Evolutionary conservation across 1,140 invertebrate genomes (phyloP), one percentile per base, ranked within the genome.

Genomic region (Listronotus oregonensis): DNA sequence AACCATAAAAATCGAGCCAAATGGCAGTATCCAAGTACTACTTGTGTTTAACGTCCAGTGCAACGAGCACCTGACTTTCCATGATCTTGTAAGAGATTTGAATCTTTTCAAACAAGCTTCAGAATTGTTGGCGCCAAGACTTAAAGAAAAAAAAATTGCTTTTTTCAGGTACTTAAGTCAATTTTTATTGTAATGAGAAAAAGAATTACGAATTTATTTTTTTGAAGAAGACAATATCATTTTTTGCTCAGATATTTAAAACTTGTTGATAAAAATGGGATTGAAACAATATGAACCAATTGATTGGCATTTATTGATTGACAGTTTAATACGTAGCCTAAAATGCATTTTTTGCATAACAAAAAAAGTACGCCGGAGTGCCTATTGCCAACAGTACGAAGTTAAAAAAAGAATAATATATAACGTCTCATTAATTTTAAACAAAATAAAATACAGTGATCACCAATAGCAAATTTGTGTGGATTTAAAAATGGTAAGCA

Each of bases 281-380:
- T 49, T 49, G 18, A 49, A n/a, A 14, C 42, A 12, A 2, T 44
- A 44, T 14, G 1, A 44, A 44, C 11, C 42, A n/a, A n/a, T 2
- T 14, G 42, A 44, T 12, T 14, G 14, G 42, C 42, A 12, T 14
- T 44, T 44, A 12, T 51, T 51, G 11, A 51, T 51, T 7, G 49
- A 51, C 14, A 31, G 18, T 0, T 51, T 21, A 31, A 51, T 3
- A 15, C 5, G 8, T 7, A 51, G n/a, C 5, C 11, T 51, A 12
- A 51, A 51, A 32, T 27, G 6, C n/a, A 18, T 51, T 51, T 51
- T 21, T 6, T 51, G 7, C 49, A 31, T 31, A 51, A 51, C 14
- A 21, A 5, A 51, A 51, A 32, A 31, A 31, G 8, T 18, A 31
- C 21, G 49, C 17, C 31, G 18, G 15, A 12, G 1, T 51, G 10